Base-by-base conservation (phyloP, 2,888 invertebrate species). In the Napeogenes sylphis region DNA sequence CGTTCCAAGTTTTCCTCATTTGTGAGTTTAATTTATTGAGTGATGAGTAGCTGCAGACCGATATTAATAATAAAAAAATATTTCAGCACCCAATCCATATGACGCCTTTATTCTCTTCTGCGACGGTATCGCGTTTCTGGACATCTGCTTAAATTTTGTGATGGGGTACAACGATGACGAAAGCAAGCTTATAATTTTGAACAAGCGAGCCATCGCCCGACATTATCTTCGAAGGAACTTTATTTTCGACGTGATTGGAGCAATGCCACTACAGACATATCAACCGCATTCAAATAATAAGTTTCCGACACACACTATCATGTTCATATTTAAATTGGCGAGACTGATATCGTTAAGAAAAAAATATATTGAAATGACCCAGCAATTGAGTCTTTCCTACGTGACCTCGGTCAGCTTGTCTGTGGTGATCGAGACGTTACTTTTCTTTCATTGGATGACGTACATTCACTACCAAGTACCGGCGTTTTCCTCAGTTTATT, bases 401-500 rank as follows among this genome's bases (percentile, higher is more conserved):
- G 67, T 76, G 14, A 69, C 69, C 2, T 71, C 77, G 6, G 71
- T 75, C 2, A 64, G 70, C 0, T 13, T 75, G 0, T 71, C 71
- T 2, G 68, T 78, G 2, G 8, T 73, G 0, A 47, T 72, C 4
- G 70, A 73, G 56, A 56, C 75, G 0, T n/a, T 80, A 0, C 61
- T 82, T 6, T 84, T 84, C 67, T 78, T 81, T 46, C 84, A 84
- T 45, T 85, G 85, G 84, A 74, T 81, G 75, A 81, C 84, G 2
- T 85, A 75, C 64, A 64, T 81, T 5, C 80, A 84, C 67, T 80
- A 79, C 59, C 85, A 85, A 68, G 73, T 83, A 4, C 82, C 85
- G 1, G 69, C 75, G 14, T 61, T 84, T n/a, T 75, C 70, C 56
- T 70, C 76, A 4, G 76, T 82, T 38, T 68, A 71, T 32, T 76